Percentiles rank a stretch among this genome's conserved stretches.
These are phyloP conservation scores for Nipponia nippon DNA, from an alignment of 2,113 vertebrate species.

Conservation along the genomic window DNA sequence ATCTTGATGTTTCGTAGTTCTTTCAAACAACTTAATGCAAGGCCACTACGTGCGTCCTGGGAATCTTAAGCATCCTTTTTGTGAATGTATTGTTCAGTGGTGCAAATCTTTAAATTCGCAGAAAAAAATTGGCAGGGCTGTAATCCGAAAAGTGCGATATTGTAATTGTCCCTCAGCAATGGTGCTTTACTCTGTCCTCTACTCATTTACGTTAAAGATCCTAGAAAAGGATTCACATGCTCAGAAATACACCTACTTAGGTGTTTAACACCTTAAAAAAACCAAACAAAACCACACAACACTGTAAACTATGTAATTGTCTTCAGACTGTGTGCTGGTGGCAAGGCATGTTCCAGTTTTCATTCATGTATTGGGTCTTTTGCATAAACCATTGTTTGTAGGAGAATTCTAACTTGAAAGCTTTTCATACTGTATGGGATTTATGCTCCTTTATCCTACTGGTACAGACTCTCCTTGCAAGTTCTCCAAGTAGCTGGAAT, in stretches of 20 bases:
- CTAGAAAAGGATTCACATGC: background rate
- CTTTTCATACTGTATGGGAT: slow-evolving; percentile 60
- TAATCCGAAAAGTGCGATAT: background rate
- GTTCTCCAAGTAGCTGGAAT: slow-evolving; percentile 67
- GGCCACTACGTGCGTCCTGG: background rate
- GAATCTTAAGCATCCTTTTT: background rate
- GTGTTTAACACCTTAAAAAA: background rate
- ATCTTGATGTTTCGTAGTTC: background rate
- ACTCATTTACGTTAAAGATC: background rate
- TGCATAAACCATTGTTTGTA: slow-evolving; percentile 47
- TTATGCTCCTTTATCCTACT: slow-evolving; percentile 55
- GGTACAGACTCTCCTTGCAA: slow-evolving; percentile 50
- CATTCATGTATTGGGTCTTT: slow-evolving; percentile 18
- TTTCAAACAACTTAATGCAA: background rate
- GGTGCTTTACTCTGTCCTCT: slow-evolving; percentile 45
- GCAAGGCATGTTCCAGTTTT: slow-evolving; percentile 38
- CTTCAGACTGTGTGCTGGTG: background rate
- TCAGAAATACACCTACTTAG: background rate
- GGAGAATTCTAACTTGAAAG: slow-evolving; percentile 57
- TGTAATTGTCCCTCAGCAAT: background rate
- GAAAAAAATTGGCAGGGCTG: background rate
- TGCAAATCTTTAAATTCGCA: background rate
- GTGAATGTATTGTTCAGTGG: background rate
- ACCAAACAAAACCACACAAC: background rate
- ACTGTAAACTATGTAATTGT: background rate